phyloP scores from a whole-genome alignment of 2,113 vertebrate species.

The Dipodomys merriami region DNA sequence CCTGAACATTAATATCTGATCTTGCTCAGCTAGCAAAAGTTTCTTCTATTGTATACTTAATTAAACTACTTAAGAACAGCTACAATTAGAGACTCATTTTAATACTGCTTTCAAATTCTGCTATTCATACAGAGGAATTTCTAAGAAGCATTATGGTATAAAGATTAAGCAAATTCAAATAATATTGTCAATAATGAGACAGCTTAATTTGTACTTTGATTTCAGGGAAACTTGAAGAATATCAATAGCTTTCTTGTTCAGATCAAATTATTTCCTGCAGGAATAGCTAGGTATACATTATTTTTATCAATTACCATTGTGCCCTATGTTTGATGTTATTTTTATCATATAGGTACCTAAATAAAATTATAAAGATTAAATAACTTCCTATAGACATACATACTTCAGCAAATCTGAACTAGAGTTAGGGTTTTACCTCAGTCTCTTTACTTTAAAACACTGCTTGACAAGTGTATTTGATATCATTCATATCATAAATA shows the following conservation, averaged over 20 bases:
- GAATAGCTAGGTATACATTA: background rate
- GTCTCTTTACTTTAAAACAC: background rate
- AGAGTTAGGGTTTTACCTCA: background rate
- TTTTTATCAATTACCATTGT: background rate
- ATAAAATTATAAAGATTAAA: background rate
- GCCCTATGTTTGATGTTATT: background rate
- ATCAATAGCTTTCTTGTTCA: background rate
- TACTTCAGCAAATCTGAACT: background rate
- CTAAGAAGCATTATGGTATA: background rate
- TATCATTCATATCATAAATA: background rate
- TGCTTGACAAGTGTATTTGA: background rate
- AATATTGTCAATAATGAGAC: background rate
- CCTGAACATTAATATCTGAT: background rate
- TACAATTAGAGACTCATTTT: slow-evolving; percentile 41
- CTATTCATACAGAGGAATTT: background rate
- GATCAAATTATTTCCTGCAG: background rate
- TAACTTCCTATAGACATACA: background rate
- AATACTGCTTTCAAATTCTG: slow-evolving; percentile 28
- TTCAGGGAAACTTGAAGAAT: slow-evolving; percentile 50
- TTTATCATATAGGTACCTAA: background rate
- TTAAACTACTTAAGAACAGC: slow-evolving; percentile 23
- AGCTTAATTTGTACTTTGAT: slow-evolving; percentile 22
- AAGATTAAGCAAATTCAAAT: slow-evolving; percentile 53
- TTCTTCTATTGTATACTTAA: slow-evolving; percentile 23
- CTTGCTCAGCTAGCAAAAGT: background rate